Conservation (phyloP, 2,113 vertebrate genomes). For the Corythornis vintsioides region DNA sequence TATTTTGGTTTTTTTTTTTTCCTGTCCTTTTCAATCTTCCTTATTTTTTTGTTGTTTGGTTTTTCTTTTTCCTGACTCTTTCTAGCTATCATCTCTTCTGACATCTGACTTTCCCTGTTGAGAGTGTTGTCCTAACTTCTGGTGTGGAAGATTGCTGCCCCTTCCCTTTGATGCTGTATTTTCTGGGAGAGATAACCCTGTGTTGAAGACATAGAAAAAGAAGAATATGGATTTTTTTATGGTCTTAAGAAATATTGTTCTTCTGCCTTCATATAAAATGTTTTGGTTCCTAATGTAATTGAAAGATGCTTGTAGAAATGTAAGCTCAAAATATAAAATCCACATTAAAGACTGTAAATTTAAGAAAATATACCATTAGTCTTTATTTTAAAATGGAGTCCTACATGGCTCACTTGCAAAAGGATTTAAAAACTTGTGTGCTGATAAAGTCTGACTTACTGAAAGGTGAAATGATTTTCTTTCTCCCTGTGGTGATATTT, state of each 20-base stretch:
- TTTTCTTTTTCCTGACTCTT: neutral
- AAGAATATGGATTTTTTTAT: neutral
- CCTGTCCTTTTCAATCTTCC: slow-evolving; percentile 17
- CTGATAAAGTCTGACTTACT: neutral
- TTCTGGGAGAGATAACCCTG: neutral
- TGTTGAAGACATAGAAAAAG: slow-evolving; percentile 37
- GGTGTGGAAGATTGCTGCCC: neutral
- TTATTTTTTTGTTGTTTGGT: neutral
- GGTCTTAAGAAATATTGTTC: slow-evolving; percentile 1
- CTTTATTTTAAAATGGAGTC: slow-evolving; percentile 31
- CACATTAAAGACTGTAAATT: slow-evolving; percentile 28
- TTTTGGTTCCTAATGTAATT: neutral
- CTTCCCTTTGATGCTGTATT: slow-evolving; percentile 18
- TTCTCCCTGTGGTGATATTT: neutral
- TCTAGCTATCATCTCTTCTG: slow-evolving; percentile 25
- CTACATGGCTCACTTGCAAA: neutral
- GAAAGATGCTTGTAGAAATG: slow-evolving; percentile 30
- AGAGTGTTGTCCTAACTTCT: slow-evolving; percentile 14
- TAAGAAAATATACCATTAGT: slow-evolving; percentile 31
- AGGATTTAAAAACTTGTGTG: neutral
- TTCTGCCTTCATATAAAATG: slow-evolving; percentile 5
- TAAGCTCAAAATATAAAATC: slow-evolving; percentile 10
- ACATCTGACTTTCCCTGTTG: neutral
- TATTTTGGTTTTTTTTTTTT: neutral
- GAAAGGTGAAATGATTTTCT: neutral